These are phyloP conservation scores for Plotosus lineatus DNA, from an alignment of 2,113 vertebrate species.

Conservation along the genomic window DNA sequence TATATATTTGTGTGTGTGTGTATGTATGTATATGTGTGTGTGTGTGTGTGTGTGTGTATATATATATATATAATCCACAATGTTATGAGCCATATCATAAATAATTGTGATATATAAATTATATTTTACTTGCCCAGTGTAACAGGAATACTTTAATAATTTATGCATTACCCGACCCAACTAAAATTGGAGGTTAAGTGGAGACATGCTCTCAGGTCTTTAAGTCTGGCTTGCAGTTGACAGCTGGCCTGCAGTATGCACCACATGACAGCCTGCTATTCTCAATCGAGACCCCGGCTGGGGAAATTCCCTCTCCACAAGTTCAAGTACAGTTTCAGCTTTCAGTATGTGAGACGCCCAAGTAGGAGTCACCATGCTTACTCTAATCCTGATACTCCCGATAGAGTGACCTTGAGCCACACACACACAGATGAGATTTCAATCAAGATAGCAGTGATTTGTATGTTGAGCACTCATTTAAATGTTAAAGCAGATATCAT, in stretches of 20 bases:
- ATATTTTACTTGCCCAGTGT: background rate
- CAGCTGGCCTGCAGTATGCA: constrained; percentile 20
- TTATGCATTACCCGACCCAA: background rate
- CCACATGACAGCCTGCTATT: constrained; percentile 66
- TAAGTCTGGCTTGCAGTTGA: constrained; percentile 35
- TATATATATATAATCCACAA: background rate
- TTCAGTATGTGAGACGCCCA: constrained; percentile 57
- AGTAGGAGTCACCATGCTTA: constrained; percentile 37
- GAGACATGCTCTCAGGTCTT: constrained; percentile 8
- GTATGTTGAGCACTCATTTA: background rate
- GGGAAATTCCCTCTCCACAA: constrained; percentile 67
- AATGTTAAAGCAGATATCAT: background rate
- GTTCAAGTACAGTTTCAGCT: constrained; percentile 61
- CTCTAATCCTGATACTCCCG: background rate
- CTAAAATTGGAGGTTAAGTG: constrained; percentile 5
- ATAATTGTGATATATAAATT: background rate
- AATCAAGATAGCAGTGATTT: constrained; percentile 4
- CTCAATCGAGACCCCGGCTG: constrained; percentile 49
- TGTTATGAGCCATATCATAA: background rate
- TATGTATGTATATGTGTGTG: too few relatives aligned
- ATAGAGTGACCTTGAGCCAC: constrained; percentile 12
- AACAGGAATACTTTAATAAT: background rate
- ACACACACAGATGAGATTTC: constrained; percentile 19
- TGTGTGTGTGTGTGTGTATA: too few relatives aligned
- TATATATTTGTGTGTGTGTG: too few relatives aligned